Conservation (phyloP, 2,888 invertebrate species). For the Minunthozetes semirufus region DNA sequence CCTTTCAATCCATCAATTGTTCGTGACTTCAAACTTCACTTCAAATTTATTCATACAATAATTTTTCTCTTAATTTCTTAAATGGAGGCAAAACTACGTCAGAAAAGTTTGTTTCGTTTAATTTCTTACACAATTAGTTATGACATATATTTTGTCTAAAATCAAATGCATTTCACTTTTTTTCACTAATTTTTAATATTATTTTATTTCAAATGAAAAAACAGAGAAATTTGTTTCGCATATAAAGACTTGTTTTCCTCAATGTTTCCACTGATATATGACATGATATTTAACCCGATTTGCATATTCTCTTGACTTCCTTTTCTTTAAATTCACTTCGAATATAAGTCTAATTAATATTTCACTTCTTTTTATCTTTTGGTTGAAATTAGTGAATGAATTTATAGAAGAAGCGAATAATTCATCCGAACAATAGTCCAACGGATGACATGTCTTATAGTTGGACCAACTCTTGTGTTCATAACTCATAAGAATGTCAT, state of each 20-base stretch:
- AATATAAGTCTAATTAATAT: neutral
- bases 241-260: neutral
- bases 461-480: neutral
- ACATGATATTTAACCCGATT: neutral
- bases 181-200: neutral
- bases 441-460: constrained; percentile 9
- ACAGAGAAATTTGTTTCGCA: too few species aligned
- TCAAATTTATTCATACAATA: constrained; percentile 16
- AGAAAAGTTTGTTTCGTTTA: neutral
- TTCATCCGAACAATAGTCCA: neutral
- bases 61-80: constrained; percentile 6
- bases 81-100: neutral
- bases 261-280: neutral
- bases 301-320: neutral
- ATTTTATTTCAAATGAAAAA: too few species aligned
- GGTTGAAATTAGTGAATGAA: neutral
- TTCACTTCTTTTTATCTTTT: neutral
- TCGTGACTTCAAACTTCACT: constrained; percentile 22
- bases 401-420: neutral
- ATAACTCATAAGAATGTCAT: neutral
- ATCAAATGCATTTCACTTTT: neutral
- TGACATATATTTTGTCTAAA: constrained; percentile 5
- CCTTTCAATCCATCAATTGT: constrained; percentile 29
- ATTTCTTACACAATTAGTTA: constrained; percentile 3
- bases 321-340: neutral